phyloP scores from a whole-genome alignment of 2,797 vertebrate genomes.

The Rhinatrema bivittatum region DNA sequence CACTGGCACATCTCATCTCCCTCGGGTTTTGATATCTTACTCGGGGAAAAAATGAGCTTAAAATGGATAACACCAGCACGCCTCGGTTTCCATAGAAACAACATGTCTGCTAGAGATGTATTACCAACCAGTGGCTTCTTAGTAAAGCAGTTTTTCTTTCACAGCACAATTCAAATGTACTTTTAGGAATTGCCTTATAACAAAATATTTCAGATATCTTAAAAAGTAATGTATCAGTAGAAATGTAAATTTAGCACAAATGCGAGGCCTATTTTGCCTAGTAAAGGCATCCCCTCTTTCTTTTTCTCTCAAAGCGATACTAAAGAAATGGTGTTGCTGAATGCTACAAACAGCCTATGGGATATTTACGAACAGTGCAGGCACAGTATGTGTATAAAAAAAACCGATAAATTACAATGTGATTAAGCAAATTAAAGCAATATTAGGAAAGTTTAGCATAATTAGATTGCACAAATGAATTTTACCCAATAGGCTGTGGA shows the following conservation, averaged over 20 bases:
- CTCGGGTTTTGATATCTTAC: neutral
- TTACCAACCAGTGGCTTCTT: conserved; percentile 1
- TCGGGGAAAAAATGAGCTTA: conserved; percentile 7
- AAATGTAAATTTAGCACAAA: too few relatives aligned
- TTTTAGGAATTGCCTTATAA: conserved; percentile 2
- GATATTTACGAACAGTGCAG: neutral
- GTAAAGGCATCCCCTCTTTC: too few relatives aligned
- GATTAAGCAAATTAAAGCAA: conserved; percentile 14
- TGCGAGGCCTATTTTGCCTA: conserved; percentile 10
- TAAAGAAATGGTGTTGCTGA: neutral
- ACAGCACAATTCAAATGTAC: neutral
- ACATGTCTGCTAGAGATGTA: neutral
- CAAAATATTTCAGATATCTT: too few relatives aligned
- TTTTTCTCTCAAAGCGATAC: too few relatives aligned
- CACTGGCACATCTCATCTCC: conserved; percentile 3
- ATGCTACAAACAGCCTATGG: neutral
- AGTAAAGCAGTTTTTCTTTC: neutral
- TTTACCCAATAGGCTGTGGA: conserved; percentile 8
- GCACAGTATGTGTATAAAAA: neutral
- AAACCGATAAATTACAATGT: conserved; percentile 1
- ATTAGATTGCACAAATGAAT: conserved; percentile 24
- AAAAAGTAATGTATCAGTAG: too few relatives aligned
- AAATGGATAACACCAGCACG: conserved; percentile 7
- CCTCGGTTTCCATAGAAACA: conserved; percentile 25
- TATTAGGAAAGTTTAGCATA: conserved; percentile 8